Conservation (phyloP, 1,140 invertebrate species). For the Halesus radiatus region DNA sequence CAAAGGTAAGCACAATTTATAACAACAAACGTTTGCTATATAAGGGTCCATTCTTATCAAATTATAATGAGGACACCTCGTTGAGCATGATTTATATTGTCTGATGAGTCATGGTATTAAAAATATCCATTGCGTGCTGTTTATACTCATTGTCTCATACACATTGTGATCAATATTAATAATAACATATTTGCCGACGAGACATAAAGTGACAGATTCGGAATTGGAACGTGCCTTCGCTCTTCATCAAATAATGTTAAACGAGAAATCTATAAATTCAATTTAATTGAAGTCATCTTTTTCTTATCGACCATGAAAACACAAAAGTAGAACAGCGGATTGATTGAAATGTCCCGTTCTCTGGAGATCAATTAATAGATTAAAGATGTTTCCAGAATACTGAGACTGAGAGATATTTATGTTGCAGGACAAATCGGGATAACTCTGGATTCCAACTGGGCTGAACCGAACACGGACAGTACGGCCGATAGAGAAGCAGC, state of each 20-base stretch:
- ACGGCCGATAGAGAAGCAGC: constrained; percentile 72
- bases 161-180: too few species aligned
- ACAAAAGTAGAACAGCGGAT: not conserved
- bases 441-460: constrained; percentile 74
- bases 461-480: constrained; percentile 71
- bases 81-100: too few species aligned
- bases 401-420: constrained; percentile 15
- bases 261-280: too few species aligned
- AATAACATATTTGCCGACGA: too few species aligned
- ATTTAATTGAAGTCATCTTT: not conserved
- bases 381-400: not conserved
- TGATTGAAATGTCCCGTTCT: not conserved
- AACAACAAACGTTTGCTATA: not conserved
- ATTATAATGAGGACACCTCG: too few species aligned
- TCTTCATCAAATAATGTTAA: too few species aligned
- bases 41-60: not conserved
- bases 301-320: not conserved
- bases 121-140: too few species aligned
- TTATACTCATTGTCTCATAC: too few species aligned
- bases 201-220: too few species aligned
- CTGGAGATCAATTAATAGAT: not conserved
- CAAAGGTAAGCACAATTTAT: constrained; percentile 64
- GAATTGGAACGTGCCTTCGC: too few species aligned
- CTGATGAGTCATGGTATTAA: too few species aligned
- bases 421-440: constrained; percentile 75